phyloP scores from a whole-genome alignment of 2,797 vertebrate species.

The Coregonus suidteri region DNA sequence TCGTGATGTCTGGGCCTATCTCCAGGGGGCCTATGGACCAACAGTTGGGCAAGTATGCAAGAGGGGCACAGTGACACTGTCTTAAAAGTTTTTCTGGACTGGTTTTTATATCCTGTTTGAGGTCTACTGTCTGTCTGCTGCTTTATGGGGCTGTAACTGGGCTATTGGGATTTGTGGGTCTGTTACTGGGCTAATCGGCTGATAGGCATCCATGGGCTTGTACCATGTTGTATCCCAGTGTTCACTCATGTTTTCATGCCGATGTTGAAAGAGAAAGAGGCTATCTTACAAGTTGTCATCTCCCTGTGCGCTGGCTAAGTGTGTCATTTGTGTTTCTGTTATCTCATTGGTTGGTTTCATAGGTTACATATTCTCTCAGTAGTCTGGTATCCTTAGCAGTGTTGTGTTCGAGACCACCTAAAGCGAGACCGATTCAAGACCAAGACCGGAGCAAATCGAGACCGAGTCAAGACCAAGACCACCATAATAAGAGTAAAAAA shows the following conservation, averaged over 20 bases:
- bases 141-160: neutral
- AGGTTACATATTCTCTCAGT: constrained; percentile 10
- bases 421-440: too few species aligned
- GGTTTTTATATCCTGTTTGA: constrained; percentile 16
- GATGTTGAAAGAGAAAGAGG: constrained; percentile 52
- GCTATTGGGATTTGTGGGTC: neutral
- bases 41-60: constrained; percentile 7
- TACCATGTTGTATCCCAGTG: constrained; percentile 16
- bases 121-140: neutral
- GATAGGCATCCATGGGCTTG: constrained; percentile 36
- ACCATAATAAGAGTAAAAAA: too few species aligned
- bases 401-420: too few species aligned
- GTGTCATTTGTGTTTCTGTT: constrained; percentile 21
- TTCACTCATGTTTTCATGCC: constrained; percentile 41
- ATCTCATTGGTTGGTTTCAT: neutral
- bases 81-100: neutral
- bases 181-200: neutral
- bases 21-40: constrained; percentile 37
- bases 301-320: constrained; percentile 6
- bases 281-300: constrained; percentile 45
- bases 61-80: constrained; percentile 23
- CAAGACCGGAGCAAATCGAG: too few species aligned
- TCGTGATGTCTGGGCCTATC: constrained; percentile 31
- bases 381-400: neutral
- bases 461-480: neutral